phyloP scores from a whole-genome alignment of 2,888 invertebrate species.

The Nymphalis polychloros region DNA sequence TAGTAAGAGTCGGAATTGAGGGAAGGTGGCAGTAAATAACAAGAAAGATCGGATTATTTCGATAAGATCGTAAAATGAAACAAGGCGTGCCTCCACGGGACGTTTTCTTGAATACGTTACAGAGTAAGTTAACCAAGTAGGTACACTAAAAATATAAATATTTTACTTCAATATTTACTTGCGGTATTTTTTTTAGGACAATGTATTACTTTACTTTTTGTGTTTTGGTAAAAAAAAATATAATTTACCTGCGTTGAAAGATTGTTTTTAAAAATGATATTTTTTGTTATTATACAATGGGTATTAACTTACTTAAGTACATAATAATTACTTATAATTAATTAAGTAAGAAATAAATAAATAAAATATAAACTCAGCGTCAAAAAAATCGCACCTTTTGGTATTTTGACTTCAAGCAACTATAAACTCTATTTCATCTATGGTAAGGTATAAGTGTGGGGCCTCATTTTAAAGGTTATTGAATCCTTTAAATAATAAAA shows the following conservation, averaged over 20 bases:
- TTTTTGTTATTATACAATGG: no score
- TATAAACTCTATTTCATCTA: no score
- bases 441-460: no score
- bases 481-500: no score
- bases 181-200: constrained; percentile 13
- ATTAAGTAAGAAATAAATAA: no score
- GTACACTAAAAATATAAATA: constrained; percentile 30
- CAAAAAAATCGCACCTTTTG: no score
- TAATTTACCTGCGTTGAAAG: not conserved
- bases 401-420: no score
- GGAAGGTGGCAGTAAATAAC: constrained; percentile 79
- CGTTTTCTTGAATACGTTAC: constrained; percentile 54
- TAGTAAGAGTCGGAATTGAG: constrained; percentile 64
- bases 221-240: not conserved
- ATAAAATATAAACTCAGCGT: no score
- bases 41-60: constrained; percentile 80
- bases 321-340: no score
- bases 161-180: constrained; percentile 29
- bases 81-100: constrained; percentile 73
- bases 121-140: constrained; percentile 36
- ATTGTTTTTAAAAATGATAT: not conserved
- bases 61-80: constrained; percentile 82
- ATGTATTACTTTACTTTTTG: not conserved
- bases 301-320: no score
- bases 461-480: no score